These are phyloP conservation scores for Polypterus bichir DNA, from an alignment of 2,113 vertebrate genomes.

Conservation along the genomic window DNA sequence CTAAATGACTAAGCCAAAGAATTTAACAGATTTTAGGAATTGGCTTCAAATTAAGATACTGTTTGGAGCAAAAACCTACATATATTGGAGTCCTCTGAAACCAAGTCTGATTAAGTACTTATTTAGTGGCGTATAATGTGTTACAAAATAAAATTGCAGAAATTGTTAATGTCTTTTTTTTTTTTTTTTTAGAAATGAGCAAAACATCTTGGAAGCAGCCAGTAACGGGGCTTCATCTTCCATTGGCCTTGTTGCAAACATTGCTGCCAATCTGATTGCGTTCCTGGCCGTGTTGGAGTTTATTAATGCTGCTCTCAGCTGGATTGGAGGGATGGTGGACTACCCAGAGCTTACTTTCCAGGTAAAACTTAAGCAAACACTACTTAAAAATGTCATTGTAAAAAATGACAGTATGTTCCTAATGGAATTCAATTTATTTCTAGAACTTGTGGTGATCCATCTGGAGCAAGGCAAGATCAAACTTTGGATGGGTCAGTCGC, in stretches of 20 bases:
- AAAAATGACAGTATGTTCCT: background rate
- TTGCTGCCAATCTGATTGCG: conserved; percentile 75
- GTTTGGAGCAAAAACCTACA: no score
- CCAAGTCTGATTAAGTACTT: background rate
- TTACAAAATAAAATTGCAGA: no score
- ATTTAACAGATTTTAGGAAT: no score
- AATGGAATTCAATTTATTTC: background rate
- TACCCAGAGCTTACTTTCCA: conserved; percentile 68
- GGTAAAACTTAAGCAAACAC: conserved; percentile 43
- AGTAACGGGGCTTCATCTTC: conserved; percentile 71
- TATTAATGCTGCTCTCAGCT: conserved; percentile 63
- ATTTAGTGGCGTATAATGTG: background rate
- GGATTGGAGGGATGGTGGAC: conserved; percentile 77
- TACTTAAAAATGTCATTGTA: background rate
- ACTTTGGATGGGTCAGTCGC: no score
- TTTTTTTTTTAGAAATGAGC: conserved; percentile 52
- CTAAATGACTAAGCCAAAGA: no score
- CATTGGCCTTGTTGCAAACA: conserved; percentile 68
- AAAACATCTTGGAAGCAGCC: conserved; percentile 79
- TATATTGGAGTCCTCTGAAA: no score
- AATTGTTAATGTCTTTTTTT: background rate
- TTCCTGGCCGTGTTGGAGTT: conserved; percentile 79
- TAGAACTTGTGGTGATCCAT: background rate
- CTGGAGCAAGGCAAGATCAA: no score
- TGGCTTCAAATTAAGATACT: no score